Percentiles rank a stretch among this genome's conserved stretches.
Evolutionary conservation across 2,113 vertebrate genomes (phyloP).

Genomic region (Canis aureus): DNA sequence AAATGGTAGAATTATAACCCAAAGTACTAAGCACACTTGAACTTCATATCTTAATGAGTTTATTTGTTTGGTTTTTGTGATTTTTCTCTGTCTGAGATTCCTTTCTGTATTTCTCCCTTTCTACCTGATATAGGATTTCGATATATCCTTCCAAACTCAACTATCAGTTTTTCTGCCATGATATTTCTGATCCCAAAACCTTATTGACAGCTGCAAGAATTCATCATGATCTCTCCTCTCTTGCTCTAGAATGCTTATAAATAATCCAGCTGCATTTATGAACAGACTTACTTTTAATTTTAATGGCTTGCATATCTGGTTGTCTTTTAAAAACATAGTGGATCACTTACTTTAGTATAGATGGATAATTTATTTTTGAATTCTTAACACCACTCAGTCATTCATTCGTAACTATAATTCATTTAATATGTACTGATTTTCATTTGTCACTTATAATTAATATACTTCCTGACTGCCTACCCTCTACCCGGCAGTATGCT

Average conservation of each 20-base stretch:
- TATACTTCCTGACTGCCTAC: background rate
- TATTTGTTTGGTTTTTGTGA: background rate
- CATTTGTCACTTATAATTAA: slow-evolving; percentile 12
- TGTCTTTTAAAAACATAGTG: background rate
- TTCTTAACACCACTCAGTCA: slow-evolving; percentile 2
- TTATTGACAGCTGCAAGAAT: background rate
- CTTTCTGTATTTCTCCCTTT: background rate
- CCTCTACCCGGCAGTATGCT: background rate
- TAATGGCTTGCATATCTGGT: background rate
- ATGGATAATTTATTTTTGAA: slow-evolving; percentile 21
- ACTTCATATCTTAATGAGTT: background rate
- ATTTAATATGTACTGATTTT: slow-evolving; percentile 35
- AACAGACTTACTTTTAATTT: background rate
- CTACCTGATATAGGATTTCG: background rate
- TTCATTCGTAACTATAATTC: background rate
- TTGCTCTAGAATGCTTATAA: background rate
- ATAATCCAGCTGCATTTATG: background rate
- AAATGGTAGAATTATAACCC: background rate
- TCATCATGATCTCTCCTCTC: background rate
- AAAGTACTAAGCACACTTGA: background rate
- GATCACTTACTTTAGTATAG: background rate
- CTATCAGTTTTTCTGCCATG: background rate
- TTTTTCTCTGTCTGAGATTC: background rate
- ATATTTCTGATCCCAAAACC: background rate
- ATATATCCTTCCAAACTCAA: background rate